phyloP scores from a whole-genome alignment of 2,797 vertebrate species.

The Carcharodon carcharias region DNA sequence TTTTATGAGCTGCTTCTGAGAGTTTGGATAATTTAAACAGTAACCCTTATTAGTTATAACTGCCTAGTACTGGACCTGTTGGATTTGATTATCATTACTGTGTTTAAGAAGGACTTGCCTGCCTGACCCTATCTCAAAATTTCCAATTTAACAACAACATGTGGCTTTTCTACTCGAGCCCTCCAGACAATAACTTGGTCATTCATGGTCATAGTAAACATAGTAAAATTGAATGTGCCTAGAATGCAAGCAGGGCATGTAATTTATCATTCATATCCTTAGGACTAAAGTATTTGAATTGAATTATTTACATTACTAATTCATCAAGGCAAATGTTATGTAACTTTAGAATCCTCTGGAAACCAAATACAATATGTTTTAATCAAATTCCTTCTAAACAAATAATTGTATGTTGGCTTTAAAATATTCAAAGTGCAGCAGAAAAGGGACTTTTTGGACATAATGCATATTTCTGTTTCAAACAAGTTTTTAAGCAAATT shows the following conservation, averaged over 20 bases:
- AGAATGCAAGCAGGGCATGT: background rate
- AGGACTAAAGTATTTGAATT: background rate
- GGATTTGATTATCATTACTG: background rate
- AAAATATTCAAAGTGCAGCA: slow-evolving; percentile 3
- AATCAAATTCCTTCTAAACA: slow-evolving; percentile 12
- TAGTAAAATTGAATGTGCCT: slow-evolving; percentile 14
- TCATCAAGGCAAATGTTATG: slow-evolving; percentile 8
- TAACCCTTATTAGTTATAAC: background rate
- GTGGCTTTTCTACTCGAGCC: background rate
- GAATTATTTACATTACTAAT: slow-evolving; percentile 6
- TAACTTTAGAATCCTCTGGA: background rate
- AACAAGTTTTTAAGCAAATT: background rate
- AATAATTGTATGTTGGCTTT: background rate
- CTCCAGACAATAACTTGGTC: background rate
- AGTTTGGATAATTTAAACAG: background rate
- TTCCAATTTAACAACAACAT: background rate
- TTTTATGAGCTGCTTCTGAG: background rate
- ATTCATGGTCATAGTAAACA: background rate
- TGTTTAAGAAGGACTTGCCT: background rate
- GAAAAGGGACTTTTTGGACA: background rate
- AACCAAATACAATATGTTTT: slow-evolving; percentile 4
- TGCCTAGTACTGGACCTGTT: background rate
- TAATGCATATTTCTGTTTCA: background rate
- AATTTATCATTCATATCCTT: slow-evolving; percentile 24
- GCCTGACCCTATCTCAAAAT: background rate